Conservation (phyloP, 2,113 vertebrate species). For the Drymodes brunneopygia region DNA sequence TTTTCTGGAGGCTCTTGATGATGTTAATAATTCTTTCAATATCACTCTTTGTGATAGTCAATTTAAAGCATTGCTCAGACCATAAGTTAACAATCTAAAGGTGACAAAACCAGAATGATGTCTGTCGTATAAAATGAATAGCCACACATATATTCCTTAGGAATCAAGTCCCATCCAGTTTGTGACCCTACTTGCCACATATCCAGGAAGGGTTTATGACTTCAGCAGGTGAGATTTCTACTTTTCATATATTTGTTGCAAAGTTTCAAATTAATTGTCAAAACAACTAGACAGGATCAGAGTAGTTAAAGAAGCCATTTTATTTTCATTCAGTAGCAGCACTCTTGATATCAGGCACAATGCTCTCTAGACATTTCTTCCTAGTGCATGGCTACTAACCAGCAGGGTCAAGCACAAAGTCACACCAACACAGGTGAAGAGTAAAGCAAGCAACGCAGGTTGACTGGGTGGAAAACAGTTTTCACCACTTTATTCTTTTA, state of each 20-base stretch:
- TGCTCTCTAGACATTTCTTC: not conserved
- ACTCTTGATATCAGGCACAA: not conserved
- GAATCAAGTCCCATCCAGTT: not conserved
- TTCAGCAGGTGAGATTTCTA: not conserved
- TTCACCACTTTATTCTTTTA: not conserved
- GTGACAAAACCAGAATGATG: not conserved
- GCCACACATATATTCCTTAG: not conserved
- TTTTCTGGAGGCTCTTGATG: not conserved
- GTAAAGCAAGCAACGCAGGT: not conserved
- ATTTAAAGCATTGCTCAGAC: not conserved
- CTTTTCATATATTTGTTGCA: not conserved
- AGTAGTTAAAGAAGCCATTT: not conserved
- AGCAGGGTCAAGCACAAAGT: not conserved
- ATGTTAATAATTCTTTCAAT: not conserved
- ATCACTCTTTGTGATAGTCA: not conserved
- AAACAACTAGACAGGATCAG: not conserved
- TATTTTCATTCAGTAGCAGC: not conserved
- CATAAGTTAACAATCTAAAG: not conserved
- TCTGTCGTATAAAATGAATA: not conserved
- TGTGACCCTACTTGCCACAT: not conserved
- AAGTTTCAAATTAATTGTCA: not conserved
- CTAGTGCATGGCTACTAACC: not conserved
- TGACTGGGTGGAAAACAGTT: not conserved
- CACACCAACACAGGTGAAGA: not conserved
- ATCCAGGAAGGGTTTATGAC: not conserved